phyloP scores from a whole-genome alignment of 2,888 invertebrate species.

The Campoplex nolae region DNA sequence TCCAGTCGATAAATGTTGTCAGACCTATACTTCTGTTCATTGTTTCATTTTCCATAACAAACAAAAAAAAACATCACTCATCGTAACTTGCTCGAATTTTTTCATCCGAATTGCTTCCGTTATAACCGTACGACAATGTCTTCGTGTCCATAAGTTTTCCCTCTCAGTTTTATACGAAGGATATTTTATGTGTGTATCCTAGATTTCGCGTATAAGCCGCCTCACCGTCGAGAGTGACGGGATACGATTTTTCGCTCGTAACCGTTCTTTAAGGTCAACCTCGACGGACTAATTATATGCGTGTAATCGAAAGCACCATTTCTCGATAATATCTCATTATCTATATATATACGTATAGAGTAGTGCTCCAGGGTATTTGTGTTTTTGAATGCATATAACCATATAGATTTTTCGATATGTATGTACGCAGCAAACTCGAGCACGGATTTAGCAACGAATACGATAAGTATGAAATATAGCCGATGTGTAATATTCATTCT shows the following conservation, averaged over 20 bases:
- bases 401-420: background rate
- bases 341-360: background rate
- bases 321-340: constrained; percentile 44
- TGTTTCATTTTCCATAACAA: no score
- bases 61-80: no score
- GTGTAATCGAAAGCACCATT: constrained; percentile 65
- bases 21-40: no score
- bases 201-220: constrained; percentile 21
- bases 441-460: constrained; percentile 23
- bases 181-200: constrained; percentile 41
- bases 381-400: background rate
- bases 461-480: constrained; percentile 10
- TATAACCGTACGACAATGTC: background rate
- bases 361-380: background rate
- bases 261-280: constrained; percentile 73
- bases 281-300: constrained; percentile 66
- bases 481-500: constrained; percentile 19
- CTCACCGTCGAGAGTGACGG: constrained; percentile 66
- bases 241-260: constrained; percentile 62
- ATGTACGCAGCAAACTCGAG: constrained; percentile 16
- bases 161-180: constrained; percentile 53
- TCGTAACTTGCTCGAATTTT: no score
- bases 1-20: no score
- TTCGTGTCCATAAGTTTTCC: constrained; percentile 46
- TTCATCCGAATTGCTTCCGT: constrained; percentile 1